Conservation (phyloP, 2,888 invertebrate genomes). For the Dascillus cervinus region DNA sequence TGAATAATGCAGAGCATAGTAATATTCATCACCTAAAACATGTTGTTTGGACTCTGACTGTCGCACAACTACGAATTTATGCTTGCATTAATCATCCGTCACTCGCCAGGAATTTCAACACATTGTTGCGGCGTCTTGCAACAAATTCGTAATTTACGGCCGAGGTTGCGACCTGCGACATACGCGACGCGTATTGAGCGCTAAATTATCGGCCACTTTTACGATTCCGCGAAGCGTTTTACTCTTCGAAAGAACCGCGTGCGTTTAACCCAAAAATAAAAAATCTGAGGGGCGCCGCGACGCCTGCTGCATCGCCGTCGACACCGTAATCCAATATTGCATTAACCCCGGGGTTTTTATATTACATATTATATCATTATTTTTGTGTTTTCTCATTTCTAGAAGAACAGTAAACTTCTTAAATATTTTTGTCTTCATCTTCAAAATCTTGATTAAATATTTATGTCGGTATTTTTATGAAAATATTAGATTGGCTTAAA, state of each 20-base stretch:
- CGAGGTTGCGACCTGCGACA: constrained; percentile 8
- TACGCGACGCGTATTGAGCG: constrained; percentile 6
- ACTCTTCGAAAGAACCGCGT: no score
- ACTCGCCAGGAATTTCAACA: constrained; percentile 9
- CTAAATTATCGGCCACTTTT: constrained; percentile 8
- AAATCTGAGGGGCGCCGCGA: no score
- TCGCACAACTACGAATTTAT: constrained; percentile 14
- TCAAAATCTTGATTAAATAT: no score
- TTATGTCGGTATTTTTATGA: no score
- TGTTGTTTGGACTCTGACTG: constrained; percentile 15
- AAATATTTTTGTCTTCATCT: no score
- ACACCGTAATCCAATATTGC: constrained; percentile 41
- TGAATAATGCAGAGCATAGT: no score
- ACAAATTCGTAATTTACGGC: constrained; percentile 11
- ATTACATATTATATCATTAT: no score
- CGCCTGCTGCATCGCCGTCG: constrained; percentile 40
- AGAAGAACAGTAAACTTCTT: no score
- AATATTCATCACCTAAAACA: constrained; percentile 13
- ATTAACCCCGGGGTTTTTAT: constrained; percentile 22
- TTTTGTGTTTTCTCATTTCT: no score
- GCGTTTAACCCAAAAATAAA: no score
- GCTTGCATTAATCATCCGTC: constrained; percentile 15
- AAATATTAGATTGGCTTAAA: no score
- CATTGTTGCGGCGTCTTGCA: constrained; percentile 11
- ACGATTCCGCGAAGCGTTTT: constrained; percentile 9